Evolutionary conservation across 2,797 vertebrate genomes (phyloP), one percentile per base, ranked within the genome.

Genomic region (Menidia menidia): DNA sequence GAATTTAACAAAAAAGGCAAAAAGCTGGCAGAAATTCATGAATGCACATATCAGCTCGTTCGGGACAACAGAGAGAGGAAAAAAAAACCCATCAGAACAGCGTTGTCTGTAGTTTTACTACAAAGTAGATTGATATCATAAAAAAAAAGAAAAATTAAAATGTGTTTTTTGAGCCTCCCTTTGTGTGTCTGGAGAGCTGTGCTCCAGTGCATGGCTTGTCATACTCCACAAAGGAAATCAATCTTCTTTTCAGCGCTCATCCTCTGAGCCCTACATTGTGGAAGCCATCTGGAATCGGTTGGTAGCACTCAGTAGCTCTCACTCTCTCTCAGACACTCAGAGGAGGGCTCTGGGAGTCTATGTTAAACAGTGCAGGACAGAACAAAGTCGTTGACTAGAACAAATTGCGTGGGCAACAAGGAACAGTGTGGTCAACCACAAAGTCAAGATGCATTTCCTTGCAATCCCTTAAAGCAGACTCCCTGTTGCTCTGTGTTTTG

Each of bases 191-290:
- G 68, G 84, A 89, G 87, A 90, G 89, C 82, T 77, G 84, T 52
- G 88, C 90, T 89, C 82, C 62, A 87, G 86, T 80, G 87, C 87
- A 85, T 82, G 88, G 80, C 91, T 91, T 93, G 90, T 93, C 90
- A 89, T 89, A 88, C 87, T 83, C 82, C 82, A 92, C 89, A 92
- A 91, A 94, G 88, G 89, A 94, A 94, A 95, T 93, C 92, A 93
- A 94, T 94, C 93, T 92, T 92, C 88, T 93, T 92, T 93, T 92
- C 87, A 89, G 81, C 47, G 65, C 77, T 91, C 87, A 85, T 90
- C 85, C 89, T 92, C 85, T 86, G 88, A 92, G 89, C 82, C 88
- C 80, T 73, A 80, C 82, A 85, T 90, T 88, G 89, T 90, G 84
- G 75, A 83, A 88, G 83, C 88, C 91, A 93, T 93, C 92, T 93